Conservation (phyloP, 1,140 invertebrate species). For the Drosophila sp. region DNA sequence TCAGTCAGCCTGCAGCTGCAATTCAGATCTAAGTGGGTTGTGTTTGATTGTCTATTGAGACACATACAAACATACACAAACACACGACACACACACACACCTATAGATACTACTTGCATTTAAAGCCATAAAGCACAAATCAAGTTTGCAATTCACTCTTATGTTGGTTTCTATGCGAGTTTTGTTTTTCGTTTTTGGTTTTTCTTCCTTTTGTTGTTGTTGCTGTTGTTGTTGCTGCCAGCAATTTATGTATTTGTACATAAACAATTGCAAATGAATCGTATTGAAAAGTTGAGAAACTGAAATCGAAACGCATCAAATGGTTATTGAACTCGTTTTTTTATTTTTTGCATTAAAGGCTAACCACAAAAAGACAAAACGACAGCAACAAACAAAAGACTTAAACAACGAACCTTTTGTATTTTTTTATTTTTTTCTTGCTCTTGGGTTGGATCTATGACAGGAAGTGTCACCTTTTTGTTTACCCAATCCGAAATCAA, state of each 20-base stretch:
- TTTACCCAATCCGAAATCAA: conserved; percentile 40
- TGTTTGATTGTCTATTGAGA: conserved; percentile 25
- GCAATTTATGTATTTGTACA: conserved; percentile 19
- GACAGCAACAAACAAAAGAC: conserved; percentile 38
- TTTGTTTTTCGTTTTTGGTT: conserved; percentile 32
- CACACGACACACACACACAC: not conserved
- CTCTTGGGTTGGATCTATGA: conserved; percentile 28
- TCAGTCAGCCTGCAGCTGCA: conserved; percentile 40
- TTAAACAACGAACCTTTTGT: conserved; percentile 51
- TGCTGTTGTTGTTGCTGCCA: not conserved
- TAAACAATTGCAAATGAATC: conserved; percentile 10
- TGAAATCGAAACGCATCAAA: conserved; percentile 65
- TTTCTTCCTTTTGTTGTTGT: conserved; percentile 8
- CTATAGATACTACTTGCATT: conserved; percentile 16
- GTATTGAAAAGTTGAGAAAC: conserved; percentile 30
- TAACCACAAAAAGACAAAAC: too few species aligned
- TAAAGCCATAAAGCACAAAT: conserved; percentile 36
- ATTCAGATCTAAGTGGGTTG: conserved; percentile 40
- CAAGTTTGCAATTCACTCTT: conserved; percentile 68
- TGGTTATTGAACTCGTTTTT: conserved; percentile 67
- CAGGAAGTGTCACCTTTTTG: conserved; percentile 63
- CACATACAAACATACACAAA: conserved; percentile 7
- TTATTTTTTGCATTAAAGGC: conserved; percentile 17
- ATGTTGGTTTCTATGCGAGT: conserved; percentile 61
- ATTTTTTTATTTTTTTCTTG: conserved; percentile 8